These are phyloP conservation scores for Cyprinodon variegatus DNA, from an alignment of 2,113 vertebrate species.

Conservation along the genomic window DNA sequence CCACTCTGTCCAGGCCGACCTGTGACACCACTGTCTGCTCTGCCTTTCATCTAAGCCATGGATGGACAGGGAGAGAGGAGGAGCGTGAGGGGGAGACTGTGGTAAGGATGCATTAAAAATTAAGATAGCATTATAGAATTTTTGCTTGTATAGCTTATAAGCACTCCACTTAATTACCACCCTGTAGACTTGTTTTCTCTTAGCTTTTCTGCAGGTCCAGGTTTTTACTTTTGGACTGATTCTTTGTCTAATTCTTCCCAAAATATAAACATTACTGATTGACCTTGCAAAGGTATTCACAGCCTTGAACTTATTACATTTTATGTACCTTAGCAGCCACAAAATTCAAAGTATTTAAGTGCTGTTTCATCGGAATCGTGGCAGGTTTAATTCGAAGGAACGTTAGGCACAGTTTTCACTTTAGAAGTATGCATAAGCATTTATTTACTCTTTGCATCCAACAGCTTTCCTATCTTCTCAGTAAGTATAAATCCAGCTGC, in stretches of 20 bases:
- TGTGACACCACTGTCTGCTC: slow-evolving; percentile 71
- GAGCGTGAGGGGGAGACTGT: slow-evolving; percentile 33
- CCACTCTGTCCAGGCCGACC: slow-evolving; percentile 66
- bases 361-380: not conserved
- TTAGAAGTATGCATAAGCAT: no score
- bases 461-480: not conserved
- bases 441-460: not conserved
- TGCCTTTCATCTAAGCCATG: slow-evolving; percentile 68
- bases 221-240: no score
- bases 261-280: no score
- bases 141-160: no score
- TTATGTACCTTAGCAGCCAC: not conserved
- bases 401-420: no score
- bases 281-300: not conserved
- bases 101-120: slow-evolving; percentile 62
- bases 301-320: not conserved
- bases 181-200: not conserved
- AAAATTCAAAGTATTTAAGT: not conserved
- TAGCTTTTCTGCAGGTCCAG: not conserved
- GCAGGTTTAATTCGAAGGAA: not conserved
- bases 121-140: not conserved
- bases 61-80: slow-evolving; percentile 49
- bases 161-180: not conserved
- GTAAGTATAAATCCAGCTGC: not conserved
- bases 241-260: not conserved